Evolutionary conservation across 2,888 invertebrate genomes (phyloP).

Genomic region (Torymus auratus): DNA sequence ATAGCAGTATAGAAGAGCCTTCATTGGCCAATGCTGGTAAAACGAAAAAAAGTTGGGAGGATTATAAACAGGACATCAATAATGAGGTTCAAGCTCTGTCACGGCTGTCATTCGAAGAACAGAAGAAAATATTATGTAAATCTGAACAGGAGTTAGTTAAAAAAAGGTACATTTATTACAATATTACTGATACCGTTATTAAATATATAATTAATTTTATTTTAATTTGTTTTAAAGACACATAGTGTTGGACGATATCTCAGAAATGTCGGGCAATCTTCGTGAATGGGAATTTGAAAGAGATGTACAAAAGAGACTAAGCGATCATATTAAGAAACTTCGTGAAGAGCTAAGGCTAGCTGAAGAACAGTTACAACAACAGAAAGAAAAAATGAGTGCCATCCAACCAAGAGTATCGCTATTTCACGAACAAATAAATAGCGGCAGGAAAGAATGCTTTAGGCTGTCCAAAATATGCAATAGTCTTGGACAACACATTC

Average conservation of each 20-base stretch:
- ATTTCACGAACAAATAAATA: conserved; percentile 69
- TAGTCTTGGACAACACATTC: conserved; percentile 68
- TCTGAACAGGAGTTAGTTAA: conserved; percentile 69
- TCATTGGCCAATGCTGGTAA: neutral
- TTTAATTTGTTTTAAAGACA: conserved; percentile 63
- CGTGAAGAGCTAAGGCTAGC: conserved; percentile 68
- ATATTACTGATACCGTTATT: neutral
- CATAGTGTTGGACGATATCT: conserved; percentile 71
- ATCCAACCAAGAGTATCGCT: conserved; percentile 68
- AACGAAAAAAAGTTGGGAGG: conserved; percentile 53
- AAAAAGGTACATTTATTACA: conserved; percentile 65
- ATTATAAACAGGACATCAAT: conserved; percentile 64
- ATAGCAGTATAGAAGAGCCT: neutral
- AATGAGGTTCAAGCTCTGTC: conserved; percentile 63
- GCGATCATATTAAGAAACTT: conserved; percentile 68
- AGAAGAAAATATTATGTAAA: conserved; percentile 62
- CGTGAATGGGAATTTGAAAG: conserved; percentile 72
- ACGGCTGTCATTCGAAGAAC: conserved; percentile 61
- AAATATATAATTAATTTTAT: neutral
- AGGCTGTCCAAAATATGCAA: conserved; percentile 71
- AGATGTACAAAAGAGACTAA: conserved; percentile 67
- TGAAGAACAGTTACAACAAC: conserved; percentile 68
- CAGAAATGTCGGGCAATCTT: conserved; percentile 70
- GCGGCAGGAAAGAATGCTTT: conserved; percentile 70
- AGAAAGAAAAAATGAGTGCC: conserved; percentile 67